Base-by-base conservation (phyloP, 2,113 vertebrate species). In the Brachionichthys hirsutus region DNA sequence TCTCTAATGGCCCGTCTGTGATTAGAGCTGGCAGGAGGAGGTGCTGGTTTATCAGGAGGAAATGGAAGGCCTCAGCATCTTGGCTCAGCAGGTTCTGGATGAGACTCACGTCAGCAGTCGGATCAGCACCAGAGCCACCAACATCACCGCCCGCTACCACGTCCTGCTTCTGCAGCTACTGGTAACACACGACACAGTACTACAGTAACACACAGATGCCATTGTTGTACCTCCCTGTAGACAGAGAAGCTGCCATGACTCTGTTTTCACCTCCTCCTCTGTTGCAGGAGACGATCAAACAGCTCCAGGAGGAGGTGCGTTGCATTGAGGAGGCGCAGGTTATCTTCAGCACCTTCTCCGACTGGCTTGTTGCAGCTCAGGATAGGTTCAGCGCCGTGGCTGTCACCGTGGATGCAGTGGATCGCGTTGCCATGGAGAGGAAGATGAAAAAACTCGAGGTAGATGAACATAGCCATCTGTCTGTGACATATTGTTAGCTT, bases 391-490 rank as follows among this genome's bases (percentile, higher is more conserved):
- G 80, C 78, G 91, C 92, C 0, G 81, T 92, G 45, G 87, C 92
- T 4, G 77, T 89, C 60, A 91, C 91, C 70, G 90, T 90, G 44
- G 92, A 94, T 0, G 67, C 87, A 22, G 87, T 93, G 24, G 94
- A 98, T 72, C 93, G 92, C 77, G 70, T 70, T 13, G 83, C 89
- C 40, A 93, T 98, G 94, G 94, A 93, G 67, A 94, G 90, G 68
- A 98, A 94, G 86, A 88, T 95, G 83, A 95, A 96, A 83, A 93
- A 91, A 14, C 67, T 98, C 47, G 94, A 99, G 95, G 97, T 98
- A 93, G 35, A 44, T 20, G 19, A 17, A 18, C 12, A 9, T n/a
- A 13, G 38, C 34, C 10, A 4, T 19, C 15, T 45, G 18, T 30
- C 1, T 9, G 24, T 19, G 9, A 52, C 7, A 43, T 10, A 16